Evolutionary conservation across 2,888 invertebrate genomes (phyloP), one percentile per base, ranked within the genome.

Genomic region (Melieria omissa): DNA sequence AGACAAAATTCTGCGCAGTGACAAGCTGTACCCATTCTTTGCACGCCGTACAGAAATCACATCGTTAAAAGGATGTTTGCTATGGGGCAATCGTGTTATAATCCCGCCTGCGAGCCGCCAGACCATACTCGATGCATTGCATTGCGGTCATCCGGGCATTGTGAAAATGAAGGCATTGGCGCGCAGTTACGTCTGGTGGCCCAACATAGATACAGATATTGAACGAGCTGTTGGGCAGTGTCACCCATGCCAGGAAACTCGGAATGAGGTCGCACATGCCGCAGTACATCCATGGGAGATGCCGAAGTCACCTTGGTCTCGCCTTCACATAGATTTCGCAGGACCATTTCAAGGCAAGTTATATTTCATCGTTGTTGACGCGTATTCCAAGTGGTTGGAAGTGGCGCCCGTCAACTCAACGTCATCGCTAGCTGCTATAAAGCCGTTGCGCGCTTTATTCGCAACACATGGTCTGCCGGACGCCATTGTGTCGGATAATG

Each of bases 41-140:
- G 42, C 45, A 44, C 60, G 60, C 44, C 41, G 14, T 4, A 10
- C 9, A 4, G 60, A 61, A 44, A 61, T 65, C 65, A 44, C 63
- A 63, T 29, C 72, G 8, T 29, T 72, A 7, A 73, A 73, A 42
- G 74, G 71, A 5, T 76, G 74, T 63, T 65, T 76, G 5, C 60
- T 76, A 57, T 75, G 69, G 73, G 75, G 73, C 16, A 70, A 73
- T 16, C 73, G 73, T 52, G 70, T 67, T 7, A 69, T 76, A 41
- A 61, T 76, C 9, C 64, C 73, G 16, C 61, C 64, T 4, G 4
- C 7, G n/a, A 12, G 63, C 8, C 63, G 47, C 3, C 46, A 16
- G 8, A 16, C 9, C 4, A 47, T 47, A 7, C 16, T 47, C 14
- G 47, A 29, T 44, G 58, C 58, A 41, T 29, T 67, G 29, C 58